phyloP scores from a whole-genome alignment of 2,797 vertebrate genomes.

The Smutsia gigantea region DNA sequence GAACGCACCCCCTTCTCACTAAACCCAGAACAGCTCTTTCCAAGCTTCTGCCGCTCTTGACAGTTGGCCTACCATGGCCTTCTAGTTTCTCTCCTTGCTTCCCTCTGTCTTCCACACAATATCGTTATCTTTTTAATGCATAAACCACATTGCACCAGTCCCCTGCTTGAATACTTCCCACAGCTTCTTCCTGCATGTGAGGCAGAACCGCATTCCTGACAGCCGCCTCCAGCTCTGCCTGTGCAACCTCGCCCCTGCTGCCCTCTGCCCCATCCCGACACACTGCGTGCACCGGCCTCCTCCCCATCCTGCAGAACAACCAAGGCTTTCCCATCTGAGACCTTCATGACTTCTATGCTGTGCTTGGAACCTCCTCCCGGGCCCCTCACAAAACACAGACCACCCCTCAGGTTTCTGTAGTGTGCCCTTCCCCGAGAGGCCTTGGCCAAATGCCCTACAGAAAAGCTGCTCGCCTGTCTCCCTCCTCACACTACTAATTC shows the following conservation, averaged over 20 bases:
- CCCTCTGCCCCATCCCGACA: not conserved
- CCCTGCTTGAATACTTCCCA: not conserved
- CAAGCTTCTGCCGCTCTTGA: not conserved
- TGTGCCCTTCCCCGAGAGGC: not conserved
- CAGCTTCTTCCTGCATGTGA: not conserved
- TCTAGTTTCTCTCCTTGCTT: not conserved
- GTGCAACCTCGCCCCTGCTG: too few species aligned
- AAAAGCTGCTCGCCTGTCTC: not conserved
- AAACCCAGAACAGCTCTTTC: not conserved
- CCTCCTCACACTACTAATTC: not conserved
- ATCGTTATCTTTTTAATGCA: not conserved
- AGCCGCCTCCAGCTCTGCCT: too few species aligned
- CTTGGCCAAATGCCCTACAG: fast-evolving
- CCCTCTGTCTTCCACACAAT: not conserved
- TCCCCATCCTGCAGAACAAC: not conserved
- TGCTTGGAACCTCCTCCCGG: not conserved
- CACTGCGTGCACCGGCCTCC: not conserved
- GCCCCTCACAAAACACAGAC: too few species aligned
- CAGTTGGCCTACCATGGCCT: not conserved
- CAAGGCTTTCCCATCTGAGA: too few species aligned
- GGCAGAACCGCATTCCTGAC: not conserved
- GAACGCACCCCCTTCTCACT: not conserved
- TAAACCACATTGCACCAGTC: not conserved
- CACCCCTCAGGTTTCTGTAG: not conserved
- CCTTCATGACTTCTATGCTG: not conserved